These are phyloP conservation scores for Hycleus cichorii DNA, from an alignment of 1,140 invertebrate species.

Conservation along the genomic window DNA sequence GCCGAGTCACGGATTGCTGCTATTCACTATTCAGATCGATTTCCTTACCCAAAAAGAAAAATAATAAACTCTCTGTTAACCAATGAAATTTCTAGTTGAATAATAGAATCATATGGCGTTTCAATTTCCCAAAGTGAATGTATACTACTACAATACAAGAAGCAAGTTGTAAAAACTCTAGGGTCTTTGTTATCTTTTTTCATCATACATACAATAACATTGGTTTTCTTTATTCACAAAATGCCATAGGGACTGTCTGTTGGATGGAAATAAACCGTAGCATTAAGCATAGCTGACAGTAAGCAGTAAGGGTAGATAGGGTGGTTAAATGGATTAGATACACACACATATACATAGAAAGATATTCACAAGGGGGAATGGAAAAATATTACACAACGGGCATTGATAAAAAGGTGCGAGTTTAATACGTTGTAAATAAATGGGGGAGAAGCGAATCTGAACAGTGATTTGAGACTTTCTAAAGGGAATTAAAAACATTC, in stretches of 20 bases:
- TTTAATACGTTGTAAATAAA: constrained; percentile 1
- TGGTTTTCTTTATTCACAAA: constrained; percentile 23
- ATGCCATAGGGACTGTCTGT: constrained; percentile 9
- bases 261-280: constrained; percentile 28
- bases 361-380: constrained; percentile 18
- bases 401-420: constrained; percentile 30
- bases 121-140: constrained; percentile 22
- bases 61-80: no score
- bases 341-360: constrained; percentile 6
- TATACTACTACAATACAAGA: background rate
- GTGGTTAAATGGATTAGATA: constrained; percentile 32
- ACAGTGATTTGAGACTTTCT: no score
- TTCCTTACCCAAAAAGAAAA: no score
- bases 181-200: no score
- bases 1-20: no score
- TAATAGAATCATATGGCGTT: constrained; percentile 12
- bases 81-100: no score
- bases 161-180: no score
- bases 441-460: no score
- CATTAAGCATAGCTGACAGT: constrained; percentile 29
- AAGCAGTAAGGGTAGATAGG: constrained; percentile 17
- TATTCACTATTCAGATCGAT: no score
- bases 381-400: constrained; percentile 31
- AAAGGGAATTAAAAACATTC: no score
- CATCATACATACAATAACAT: background rate